Conservation (phyloP, 1,140 invertebrate species). For the Oreohelix idahoensis region DNA sequence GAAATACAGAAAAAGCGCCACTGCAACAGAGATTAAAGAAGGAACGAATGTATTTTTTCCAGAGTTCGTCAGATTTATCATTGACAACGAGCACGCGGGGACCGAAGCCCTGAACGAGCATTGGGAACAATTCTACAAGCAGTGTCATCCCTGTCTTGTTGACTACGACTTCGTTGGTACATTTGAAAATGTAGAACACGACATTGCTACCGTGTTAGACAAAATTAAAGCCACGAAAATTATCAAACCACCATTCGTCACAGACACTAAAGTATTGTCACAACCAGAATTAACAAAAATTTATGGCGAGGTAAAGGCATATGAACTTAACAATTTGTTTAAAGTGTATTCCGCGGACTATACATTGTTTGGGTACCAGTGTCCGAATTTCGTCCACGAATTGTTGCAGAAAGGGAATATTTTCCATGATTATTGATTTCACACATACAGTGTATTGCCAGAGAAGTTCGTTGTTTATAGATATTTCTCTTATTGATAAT, state of each 20-base stretch:
- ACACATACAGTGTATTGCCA: too few species aligned
- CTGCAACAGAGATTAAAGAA: slow-evolving; percentile 79
- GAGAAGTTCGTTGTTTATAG: too few species aligned
- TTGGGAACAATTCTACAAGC: slow-evolving; percentile 85
- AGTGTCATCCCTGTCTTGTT: slow-evolving; percentile 91
- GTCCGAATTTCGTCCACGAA: slow-evolving; percentile 53
- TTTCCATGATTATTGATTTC: slow-evolving; percentile 41
- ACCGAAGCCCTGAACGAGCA: slow-evolving; percentile 83
- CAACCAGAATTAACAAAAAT: slow-evolving; percentile 53
- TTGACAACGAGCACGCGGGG: slow-evolving; percentile 76
- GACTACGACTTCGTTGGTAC: slow-evolving; percentile 93
- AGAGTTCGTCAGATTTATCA: slow-evolving; percentile 89
- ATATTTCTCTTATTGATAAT: too few species aligned
- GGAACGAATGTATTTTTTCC: slow-evolving; percentile 89
- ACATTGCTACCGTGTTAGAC: slow-evolving; percentile 72
- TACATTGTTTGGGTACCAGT: slow-evolving; percentile 62
- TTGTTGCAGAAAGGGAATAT: slow-evolving; percentile 30
- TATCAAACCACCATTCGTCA: slow-evolving; percentile 55
- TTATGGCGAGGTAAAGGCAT: slow-evolving; percentile 48
- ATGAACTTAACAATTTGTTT: slow-evolving; percentile 53
- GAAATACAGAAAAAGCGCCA: slow-evolving; percentile 78
- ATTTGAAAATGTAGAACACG: slow-evolving; percentile 85
- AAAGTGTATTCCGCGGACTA: slow-evolving; percentile 64
- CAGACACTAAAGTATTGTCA: slow-evolving; percentile 53
- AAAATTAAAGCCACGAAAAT: slow-evolving; percentile 44